Percentiles rank a stretch among this genome's conserved stretches.
phyloP scores from a whole-genome alignment of 1,140 invertebrate species.

The Elymnias hypermnestra region DNA sequence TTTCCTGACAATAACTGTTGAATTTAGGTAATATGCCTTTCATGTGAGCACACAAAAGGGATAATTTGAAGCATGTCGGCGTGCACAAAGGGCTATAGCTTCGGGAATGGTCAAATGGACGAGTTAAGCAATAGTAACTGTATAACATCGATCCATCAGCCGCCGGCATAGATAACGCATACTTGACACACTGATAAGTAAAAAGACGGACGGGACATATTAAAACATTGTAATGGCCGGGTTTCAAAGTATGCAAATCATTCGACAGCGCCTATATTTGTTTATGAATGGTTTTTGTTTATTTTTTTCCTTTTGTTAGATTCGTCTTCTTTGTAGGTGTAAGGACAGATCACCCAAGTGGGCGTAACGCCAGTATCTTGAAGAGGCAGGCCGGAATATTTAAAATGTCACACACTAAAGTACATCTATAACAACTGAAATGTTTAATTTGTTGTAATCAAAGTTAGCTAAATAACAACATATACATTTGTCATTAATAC shows the following conservation, averaged over 20 bases:
- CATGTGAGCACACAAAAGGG: no score
- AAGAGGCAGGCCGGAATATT: no score
- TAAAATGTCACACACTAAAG: no score
- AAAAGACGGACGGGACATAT: slow-evolving; percentile 16
- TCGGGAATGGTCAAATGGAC: slow-evolving; percentile 7
- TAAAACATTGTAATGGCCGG: slow-evolving; percentile 13
- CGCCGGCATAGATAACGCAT: slow-evolving; percentile 44
- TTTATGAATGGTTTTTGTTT: neutral
- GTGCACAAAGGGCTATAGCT: slow-evolving; percentile 2
- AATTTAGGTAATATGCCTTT: no score
- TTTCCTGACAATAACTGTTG: no score
- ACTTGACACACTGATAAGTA: slow-evolving; percentile 55
- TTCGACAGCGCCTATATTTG: slow-evolving; percentile 6
- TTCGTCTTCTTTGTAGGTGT: no score
- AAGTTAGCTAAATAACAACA: no score
- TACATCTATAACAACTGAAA: no score
- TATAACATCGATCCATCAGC: slow-evolving; percentile 58
- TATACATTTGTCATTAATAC: no score
- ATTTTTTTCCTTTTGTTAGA: neutral
- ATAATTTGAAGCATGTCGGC: neutral
- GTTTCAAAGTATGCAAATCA: slow-evolving; percentile 10
- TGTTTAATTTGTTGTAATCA: no score
- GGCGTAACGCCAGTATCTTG: no score
- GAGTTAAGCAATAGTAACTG: slow-evolving; percentile 8
- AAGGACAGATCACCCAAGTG: no score